Percentiles rank a stretch among this genome's conserved stretches.
These are phyloP conservation scores for Eciton burchellii DNA, from an alignment of 1,140 invertebrate genomes.

Conservation along the genomic window DNA sequence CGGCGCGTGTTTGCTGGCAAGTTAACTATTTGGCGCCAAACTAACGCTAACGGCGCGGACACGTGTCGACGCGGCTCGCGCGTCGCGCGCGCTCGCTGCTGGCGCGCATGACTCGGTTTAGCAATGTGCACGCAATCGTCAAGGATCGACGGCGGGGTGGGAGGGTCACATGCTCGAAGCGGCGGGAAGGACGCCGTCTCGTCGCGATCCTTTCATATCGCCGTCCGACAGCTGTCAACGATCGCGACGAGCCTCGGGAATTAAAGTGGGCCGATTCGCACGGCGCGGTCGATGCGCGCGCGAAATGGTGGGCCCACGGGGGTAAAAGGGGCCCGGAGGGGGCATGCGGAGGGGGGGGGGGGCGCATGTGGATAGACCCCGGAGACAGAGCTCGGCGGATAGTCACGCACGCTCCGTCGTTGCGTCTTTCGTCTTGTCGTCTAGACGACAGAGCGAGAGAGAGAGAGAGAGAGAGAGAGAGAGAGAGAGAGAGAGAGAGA, in stretches of 20 bases:
- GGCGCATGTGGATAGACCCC: neutral
- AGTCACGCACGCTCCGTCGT: constrained; percentile 11
- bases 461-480: neutral
- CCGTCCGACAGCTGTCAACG: constrained; percentile 40
- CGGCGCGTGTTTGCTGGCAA: neutral
- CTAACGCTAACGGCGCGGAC: constrained; percentile 3
- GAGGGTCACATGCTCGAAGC: neutral
- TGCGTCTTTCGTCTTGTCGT: constrained; percentile 13
- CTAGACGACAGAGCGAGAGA: neutral
- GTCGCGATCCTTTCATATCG: neutral
- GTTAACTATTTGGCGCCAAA: constrained; percentile 41
- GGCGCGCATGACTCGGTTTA: neutral
- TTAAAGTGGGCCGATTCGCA: constrained; percentile 18
- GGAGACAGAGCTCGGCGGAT: constrained; percentile 11
- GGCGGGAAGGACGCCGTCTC: neutral
- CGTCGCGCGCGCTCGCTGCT: neutral
- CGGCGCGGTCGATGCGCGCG: constrained; percentile 11
- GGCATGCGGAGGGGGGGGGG: neutral
- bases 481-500: neutral
- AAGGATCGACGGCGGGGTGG: neutral
- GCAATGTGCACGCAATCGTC: constrained; percentile 1
- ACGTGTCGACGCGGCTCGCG: constrained; percentile 23
- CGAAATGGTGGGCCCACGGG: constrained; percentile 46
- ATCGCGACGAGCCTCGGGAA: constrained; percentile 5
- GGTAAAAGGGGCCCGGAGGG: neutral